Evolutionary conservation across 2,888 invertebrate genomes (phyloP).

Genomic region (Cheilosia soror): DNA sequence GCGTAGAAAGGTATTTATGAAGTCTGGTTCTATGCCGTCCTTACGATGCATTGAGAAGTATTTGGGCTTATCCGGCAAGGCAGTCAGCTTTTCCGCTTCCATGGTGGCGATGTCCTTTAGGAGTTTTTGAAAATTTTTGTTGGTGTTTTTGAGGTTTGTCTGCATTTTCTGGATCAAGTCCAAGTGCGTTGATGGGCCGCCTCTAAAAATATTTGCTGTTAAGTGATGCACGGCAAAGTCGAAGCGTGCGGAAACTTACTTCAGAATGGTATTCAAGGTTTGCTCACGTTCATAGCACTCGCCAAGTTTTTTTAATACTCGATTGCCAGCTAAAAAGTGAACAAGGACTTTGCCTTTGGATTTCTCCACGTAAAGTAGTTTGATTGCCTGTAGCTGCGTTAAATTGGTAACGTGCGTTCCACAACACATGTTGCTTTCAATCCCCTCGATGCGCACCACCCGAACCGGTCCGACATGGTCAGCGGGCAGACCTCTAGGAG

Average conservation of each 20-base stretch:
- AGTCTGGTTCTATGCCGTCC: slow-evolving; percentile 90
- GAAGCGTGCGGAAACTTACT: slow-evolving; percentile 85
- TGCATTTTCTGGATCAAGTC: slow-evolving; percentile 90
- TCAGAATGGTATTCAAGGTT: slow-evolving; percentile 87
- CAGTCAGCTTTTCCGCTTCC: slow-evolving; percentile 87
- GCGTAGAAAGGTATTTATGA: slow-evolving; percentile 88
- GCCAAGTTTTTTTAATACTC: slow-evolving; percentile 87
- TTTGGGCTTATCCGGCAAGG: slow-evolving; percentile 85
- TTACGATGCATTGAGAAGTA: slow-evolving; percentile 87
- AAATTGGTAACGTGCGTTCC: slow-evolving; percentile 93
- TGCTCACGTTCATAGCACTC: slow-evolving; percentile 88
- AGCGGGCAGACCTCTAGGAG: slow-evolving; percentile 89
- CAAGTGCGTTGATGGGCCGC: slow-evolving; percentile 88
- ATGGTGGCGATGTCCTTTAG: slow-evolving; percentile 88
- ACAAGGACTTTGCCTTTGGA: slow-evolving; percentile 88
- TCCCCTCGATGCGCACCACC: slow-evolving; percentile 89
- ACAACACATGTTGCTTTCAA: slow-evolving; percentile 94
- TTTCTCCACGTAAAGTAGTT: slow-evolving; percentile 88
- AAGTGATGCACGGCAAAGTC: background rate
- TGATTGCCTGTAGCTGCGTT: slow-evolving; percentile 88
- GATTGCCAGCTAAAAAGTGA: slow-evolving; percentile 89
- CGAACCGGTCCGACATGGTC: slow-evolving; percentile 91
- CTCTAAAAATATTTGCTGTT: slow-evolving; percentile 84
- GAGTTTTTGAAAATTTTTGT: slow-evolving; percentile 87
- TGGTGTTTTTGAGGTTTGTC: slow-evolving; percentile 87